Evolutionary conservation across 2,888 invertebrate genomes (phyloP), one percentile per base, ranked within the genome.

Genomic region (Augiades crinisus): DNA sequence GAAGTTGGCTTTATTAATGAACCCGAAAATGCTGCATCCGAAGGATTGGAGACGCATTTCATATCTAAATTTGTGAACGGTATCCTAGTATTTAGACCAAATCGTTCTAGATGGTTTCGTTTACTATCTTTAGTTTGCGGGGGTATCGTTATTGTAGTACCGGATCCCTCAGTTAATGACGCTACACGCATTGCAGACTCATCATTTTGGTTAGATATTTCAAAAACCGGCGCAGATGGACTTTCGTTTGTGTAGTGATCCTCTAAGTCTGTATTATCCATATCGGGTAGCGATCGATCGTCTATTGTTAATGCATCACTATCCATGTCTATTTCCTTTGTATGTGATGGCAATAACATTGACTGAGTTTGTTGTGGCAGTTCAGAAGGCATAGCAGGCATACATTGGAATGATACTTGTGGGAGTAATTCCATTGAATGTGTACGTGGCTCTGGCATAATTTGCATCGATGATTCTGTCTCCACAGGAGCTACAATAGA

Each of bases 1-100:
- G 3, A 50, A 47, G 33, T 62, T 70, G 27, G 10, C 65, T 63
- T 75, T 60, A 38, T 46, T 56, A 16, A 53, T 5, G 50, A 60
- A 21, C n/a, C n/a, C n/a, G n/a, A n/a, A n/a, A n/a, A n/a, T n/a
- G n/a, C n/a, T n/a, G n/a, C n/a, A n/a, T n/a, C n/a, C n/a, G n/a
- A n/a, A n/a, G n/a, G n/a, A n/a, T n/a, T n/a, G n/a, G n/a, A n/a
- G n/a, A n/a, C n/a, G n/a, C n/a, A n/a, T n/a, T n/a, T 60, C 73
- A 89, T 79, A 58, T 89, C 89, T 30, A 89, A 79, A 63, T 88
- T 87, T 53, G 86, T 87, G 40, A 89, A 88, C 2, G 90, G 90
- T 60, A 90, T 90, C 61, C 88, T 89, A 0, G 90, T 89, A 76
- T 84, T 90, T 10, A 90, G 64, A 56, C 88, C 88, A 43, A 81